Percentiles rank a stretch among this genome's conserved stretches.
phyloP scores from a whole-genome alignment of 2,888 invertebrate species.

The Drosophila gaucha region DNA sequence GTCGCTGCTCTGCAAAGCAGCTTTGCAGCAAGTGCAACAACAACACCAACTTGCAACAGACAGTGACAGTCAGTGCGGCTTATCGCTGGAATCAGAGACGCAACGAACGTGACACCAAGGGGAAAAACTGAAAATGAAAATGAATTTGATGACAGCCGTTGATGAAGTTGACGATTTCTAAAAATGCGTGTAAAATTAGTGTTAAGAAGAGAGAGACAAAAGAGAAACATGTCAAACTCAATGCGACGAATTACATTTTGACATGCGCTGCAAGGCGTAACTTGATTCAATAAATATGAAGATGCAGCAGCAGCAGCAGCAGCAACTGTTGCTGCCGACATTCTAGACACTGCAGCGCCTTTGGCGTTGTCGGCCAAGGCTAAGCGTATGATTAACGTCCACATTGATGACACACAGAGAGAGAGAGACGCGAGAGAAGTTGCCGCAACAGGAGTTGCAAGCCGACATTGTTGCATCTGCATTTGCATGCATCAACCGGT shows the following conservation, averaged over 20 bases:
- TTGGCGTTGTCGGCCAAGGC: constrained; percentile 67
- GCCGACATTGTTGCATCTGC: constrained; percentile 74
- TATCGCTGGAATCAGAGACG: constrained; percentile 67
- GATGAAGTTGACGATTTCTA: constrained; percentile 81
- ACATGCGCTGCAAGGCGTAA: constrained; percentile 47
- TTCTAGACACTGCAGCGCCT: constrained; percentile 20
- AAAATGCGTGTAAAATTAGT: constrained; percentile 81
- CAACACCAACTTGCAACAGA: not conserved
- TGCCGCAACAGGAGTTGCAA: constrained; percentile 34
- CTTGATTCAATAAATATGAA: constrained; percentile 69
- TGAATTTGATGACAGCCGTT: constrained; percentile 76
- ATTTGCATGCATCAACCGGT: constrained; percentile 80
- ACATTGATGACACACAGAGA: constrained; percentile 71
- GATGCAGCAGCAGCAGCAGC: constrained; percentile 7
- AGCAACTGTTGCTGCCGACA: constrained; percentile 5
- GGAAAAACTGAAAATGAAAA: not conserved
- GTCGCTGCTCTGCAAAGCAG: constrained; percentile 58
- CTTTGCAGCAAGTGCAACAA: constrained; percentile 45
- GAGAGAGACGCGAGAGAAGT: constrained; percentile 5
- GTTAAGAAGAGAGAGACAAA: constrained; percentile 51
- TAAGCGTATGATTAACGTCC: constrained; percentile 80
- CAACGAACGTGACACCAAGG: constrained; percentile 61
- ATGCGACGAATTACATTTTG: constrained; percentile 78
- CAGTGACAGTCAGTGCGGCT: constrained; percentile 63
- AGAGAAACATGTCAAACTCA: constrained; percentile 78